These are phyloP conservation scores for Cheilosia scutellata DNA, from an alignment of 2,888 invertebrate species.

Conservation along the genomic window DNA sequence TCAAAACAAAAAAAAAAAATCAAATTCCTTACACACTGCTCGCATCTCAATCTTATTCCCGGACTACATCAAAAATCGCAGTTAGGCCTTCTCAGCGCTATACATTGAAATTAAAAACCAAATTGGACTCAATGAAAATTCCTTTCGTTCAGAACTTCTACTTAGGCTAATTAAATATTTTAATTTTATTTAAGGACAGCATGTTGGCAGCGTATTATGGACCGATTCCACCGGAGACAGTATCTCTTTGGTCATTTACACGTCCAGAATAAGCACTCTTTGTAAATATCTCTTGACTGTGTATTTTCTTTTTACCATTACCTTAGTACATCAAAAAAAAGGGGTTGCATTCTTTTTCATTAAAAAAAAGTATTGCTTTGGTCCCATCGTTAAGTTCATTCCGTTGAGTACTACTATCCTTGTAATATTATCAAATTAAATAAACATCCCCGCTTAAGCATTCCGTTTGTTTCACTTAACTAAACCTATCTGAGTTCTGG, in stretches of 20 bases:
- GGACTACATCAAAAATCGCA: too few species aligned
- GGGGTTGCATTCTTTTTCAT: conserved; percentile 52
- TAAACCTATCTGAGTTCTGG: neutral
- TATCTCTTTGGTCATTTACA: conserved; percentile 50
- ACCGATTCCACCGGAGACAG: neutral
- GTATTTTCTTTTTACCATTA: conserved; percentile 8
- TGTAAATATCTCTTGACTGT: conserved; percentile 10
- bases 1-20: too few species aligned
- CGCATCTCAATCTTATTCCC: too few species aligned
- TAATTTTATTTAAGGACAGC: conserved; percentile 29
- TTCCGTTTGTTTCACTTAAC: conserved; percentile 26
- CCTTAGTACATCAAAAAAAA: neutral
- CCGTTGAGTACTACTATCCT: conserved; percentile 50
- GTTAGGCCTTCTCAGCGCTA: too few species aligned
- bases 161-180: neutral
- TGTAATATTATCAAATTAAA: conserved; percentile 56
- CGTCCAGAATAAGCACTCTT: conserved; percentile 29
- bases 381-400: conserved; percentile 48
- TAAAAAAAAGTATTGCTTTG: conserved; percentile 1
- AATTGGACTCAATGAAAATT: neutral
- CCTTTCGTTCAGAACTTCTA: neutral
- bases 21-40: too few species aligned
- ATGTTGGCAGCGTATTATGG: conserved; percentile 10
- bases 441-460: conserved; percentile 32
- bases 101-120: too few species aligned